Evolutionary conservation across 2,797 vertebrate genomes (phyloP).

Genomic region (Pogonophryne albipinna): DNA sequence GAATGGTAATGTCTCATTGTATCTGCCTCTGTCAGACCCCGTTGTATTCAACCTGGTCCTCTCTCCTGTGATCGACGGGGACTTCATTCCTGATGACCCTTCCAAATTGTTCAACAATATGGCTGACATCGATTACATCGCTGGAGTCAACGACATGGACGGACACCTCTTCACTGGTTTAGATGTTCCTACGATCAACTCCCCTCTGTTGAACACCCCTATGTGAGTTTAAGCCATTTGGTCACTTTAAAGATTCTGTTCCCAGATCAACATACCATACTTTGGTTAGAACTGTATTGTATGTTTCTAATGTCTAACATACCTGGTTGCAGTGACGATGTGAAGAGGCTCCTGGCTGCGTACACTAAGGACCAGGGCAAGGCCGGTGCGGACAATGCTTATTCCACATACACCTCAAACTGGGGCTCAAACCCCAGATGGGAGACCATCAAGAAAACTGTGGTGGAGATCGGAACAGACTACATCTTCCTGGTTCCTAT

Average conservation of each 20-base stretch:
- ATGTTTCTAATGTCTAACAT: neutral
- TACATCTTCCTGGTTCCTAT: slow-evolving; percentile 91
- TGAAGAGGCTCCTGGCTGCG: slow-evolving; percentile 81
- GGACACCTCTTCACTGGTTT: slow-evolving; percentile 89
- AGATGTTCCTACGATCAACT: slow-evolving; percentile 88
- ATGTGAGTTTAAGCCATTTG: slow-evolving; percentile 76
- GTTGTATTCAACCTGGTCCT: slow-evolving; percentile 83
- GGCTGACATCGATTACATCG: slow-evolving; percentile 90
- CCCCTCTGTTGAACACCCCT: slow-evolving; percentile 64
- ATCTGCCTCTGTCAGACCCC: slow-evolving; percentile 80
- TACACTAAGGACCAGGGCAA: slow-evolving; percentile 84
- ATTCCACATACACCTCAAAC: slow-evolving; percentile 60
- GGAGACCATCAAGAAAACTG: slow-evolving; percentile 87
- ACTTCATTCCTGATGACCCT: slow-evolving; percentile 91
- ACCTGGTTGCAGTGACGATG: slow-evolving; percentile 75
- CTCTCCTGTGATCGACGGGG: slow-evolving; percentile 89
- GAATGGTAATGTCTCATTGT: neutral
- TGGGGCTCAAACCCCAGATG: slow-evolving; percentile 81
- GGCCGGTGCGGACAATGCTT: slow-evolving; percentile 74
- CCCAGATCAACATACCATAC: neutral
- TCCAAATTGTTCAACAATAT: slow-evolving; percentile 88
- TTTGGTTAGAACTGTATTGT: neutral
- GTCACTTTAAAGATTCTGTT: neutral
- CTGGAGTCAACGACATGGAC: slow-evolving; percentile 93
- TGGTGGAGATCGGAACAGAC: slow-evolving; percentile 89